Base-by-base conservation (phyloP, 2,888 invertebrate genomes). In the Horisme vitalbata region DNA sequence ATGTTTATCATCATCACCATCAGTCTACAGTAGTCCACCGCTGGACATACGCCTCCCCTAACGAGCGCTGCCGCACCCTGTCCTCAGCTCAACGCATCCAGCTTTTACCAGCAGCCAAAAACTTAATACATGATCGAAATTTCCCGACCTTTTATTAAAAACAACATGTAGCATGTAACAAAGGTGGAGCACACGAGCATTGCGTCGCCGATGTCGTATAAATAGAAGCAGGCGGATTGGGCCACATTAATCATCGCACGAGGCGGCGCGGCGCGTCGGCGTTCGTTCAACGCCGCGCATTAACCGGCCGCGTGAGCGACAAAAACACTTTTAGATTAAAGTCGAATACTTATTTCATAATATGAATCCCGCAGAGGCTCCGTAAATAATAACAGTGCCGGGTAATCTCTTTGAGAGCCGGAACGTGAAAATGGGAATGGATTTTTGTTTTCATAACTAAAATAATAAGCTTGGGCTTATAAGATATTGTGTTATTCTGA, bases 221-320 rank as follows among this genome's bases (percentile, higher is more conserved):
- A 21, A 38, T 30, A 21, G 21, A 30, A 27, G 11, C 41, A 41
- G 18, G 10, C 15, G 21, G 41, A n/a, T 9, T 24, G 28, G 9
- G 31, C 13, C 7, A 35, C 45, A 46, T 46, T 26, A 39, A 41
- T 46, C 35, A 46, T 18, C 31, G 26, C 10, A 26, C 35, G 35
- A 31, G 30, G 31, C 37, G 30, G 28, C 21, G 21, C 35, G 35
- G 26, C 30, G 31, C 37, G 30, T 23, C 21, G 14, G 18, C 7
- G 9, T 28, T n/a, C 27, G 38, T 21, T 14, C 27, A 9, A 35
- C n/a, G n/a, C 24, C 18, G 31, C 15, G 39, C 30, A 34, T 39
- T 30, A 39, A 45, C 41, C 35, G 21, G 35, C 8, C 8, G n/a
- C 12, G 14, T 23, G 8, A 18, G 15, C 15, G 27, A 18, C 38